Base-by-base conservation (phyloP, 2,113 vertebrate genomes). In the Aix galericulata region DNA sequence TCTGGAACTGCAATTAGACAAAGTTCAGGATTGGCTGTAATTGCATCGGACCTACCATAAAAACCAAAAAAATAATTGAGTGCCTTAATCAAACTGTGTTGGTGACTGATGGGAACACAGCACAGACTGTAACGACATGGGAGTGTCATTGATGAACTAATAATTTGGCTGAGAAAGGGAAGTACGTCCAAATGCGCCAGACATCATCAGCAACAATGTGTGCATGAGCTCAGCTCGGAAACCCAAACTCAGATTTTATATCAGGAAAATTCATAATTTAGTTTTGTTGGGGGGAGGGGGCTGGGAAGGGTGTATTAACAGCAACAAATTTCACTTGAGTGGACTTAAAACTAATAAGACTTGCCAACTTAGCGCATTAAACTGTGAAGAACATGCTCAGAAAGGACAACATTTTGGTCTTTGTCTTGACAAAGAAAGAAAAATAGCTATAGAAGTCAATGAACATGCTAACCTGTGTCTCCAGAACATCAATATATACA, bases 1-100 rank as follows among this genome's bases (percentile, higher is more conserved):
- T 95, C 98, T 72, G 99, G 99, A 98, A 98, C 98, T 97, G 98
- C 99, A 96, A 98, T 99, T 97, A 98, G 98, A 98, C 99, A 99
- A 97, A 99, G 99, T 98, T 98, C 99, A 94, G 99, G 99, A 98
- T 98, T 99, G 98, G 99, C 99, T 97, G 98, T 99, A 98, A 98
- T 99, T 98, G 99, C 99, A 98, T 99, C 99, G 84, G 99, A 99
- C 98, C 98, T 99, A 98, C 99, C 99, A 98, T 99, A 98, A 99
- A 99, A 99, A 99, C 99, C 99, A 99, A 99, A 99, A 99, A 98
- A 97, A 98, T 97, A 98, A 99, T 98, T 84, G 98, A 98, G 99
- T 99, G 99, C 99, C 99, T 99, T 99, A 99, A 98, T 97, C 97
- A 98, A 98, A 98, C 98, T 98, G 97, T 98, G 97, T 98, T 95